Evolutionary conservation across 2,797 vertebrate species (phyloP), one percentile per base, ranked within the genome.

Genomic region (Cyprinella venusta): DNA sequence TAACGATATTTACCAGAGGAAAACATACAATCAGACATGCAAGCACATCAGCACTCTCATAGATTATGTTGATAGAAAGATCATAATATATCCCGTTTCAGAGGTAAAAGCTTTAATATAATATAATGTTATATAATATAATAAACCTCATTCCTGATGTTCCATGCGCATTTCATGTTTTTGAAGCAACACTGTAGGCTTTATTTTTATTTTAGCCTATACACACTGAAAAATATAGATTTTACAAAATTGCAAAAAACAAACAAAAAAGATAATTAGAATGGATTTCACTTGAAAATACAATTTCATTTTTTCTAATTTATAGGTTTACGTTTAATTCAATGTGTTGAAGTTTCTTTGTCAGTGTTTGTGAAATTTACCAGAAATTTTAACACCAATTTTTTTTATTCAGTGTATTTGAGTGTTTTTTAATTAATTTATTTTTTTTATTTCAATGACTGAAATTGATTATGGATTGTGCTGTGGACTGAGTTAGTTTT

Each of bases 401-500:
- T 8, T 54, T 21, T 56, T 54, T 54, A 8, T 54, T 21, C 1
- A 8, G 52, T 40, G 21, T 68, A 68, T 42, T 42, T 42, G 10
- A 8, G 38, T 68, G 4, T 13, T 42, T 5, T 69, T 68, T 45
- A 2, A 18, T 9, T 2, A 9, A 33, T 42, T 42, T 10, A 0
- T 33, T n/a, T n/a, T n/a, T 48, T 48, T 12, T 6, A 48, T 48
- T 72, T 19, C 19, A 56, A 52, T 36, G 19, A 74, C 5, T 36
- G 5, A 36, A 13, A 54, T 8, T 40, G 2, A 24, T 18, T 24
- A 24, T 40, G 21, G 4, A 24, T 38, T 75, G 13, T 56, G 33
- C 33, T 75, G 3, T 56, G 19, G 52, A 72, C 26, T 50, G 70
- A 38, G 30, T 56, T n/a, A n/a, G n/a, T n/a, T 74, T 54, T 74